Evolutionary conservation across 37 sponge, comb jelly and placozoan species (phyloP), one percentile per base, ranked within the genome.

Genomic region (Beroe ovata): DNA sequence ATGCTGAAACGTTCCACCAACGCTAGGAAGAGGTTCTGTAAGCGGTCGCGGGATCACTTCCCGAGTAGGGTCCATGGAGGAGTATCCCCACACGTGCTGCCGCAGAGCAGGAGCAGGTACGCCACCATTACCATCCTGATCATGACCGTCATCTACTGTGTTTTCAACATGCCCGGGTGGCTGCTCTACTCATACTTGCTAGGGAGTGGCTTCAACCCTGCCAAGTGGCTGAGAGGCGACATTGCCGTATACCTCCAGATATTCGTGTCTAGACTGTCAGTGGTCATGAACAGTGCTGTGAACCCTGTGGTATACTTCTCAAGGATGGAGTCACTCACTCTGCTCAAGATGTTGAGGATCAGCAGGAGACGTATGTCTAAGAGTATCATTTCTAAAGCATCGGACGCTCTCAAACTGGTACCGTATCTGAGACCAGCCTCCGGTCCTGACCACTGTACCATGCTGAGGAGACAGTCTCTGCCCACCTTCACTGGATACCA

Each of bases 81-180:
- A 6, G 36, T 25, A 1, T 26, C 69, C 69, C 69, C 33, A 4
- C 14, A 8, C 33, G 32, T 34, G 18, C 69, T 33, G 18, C 16
- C 19, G 4, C 25, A 66, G 8, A 33, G 33, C 19, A 8, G 35
- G 35, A 39, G 1, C 8, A 2, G 38, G 38, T 8, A 77, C 8
- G 84, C 84, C 22, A 77, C 84, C 36, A 23, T 39, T 14, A 77
- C 84, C 22, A 77, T 77, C 8, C 54, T 77, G 41, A 77, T 77
- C 21, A 41, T 77, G 84, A 77, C 84, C 26, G 2, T 41, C 22
- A 11, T 77, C 22, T 77, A 77, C 54, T 6, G 19, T 21, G 6
- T 77, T 4, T 77, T 77, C 54, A 77, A 77, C 47, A 39, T 77
- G 41, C 84, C 84, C 4, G 25, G 84, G 4, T 77, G 84, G 84